Conservation (phyloP, 2,888 invertebrate species). For the Acrobasis suavella region DNA sequence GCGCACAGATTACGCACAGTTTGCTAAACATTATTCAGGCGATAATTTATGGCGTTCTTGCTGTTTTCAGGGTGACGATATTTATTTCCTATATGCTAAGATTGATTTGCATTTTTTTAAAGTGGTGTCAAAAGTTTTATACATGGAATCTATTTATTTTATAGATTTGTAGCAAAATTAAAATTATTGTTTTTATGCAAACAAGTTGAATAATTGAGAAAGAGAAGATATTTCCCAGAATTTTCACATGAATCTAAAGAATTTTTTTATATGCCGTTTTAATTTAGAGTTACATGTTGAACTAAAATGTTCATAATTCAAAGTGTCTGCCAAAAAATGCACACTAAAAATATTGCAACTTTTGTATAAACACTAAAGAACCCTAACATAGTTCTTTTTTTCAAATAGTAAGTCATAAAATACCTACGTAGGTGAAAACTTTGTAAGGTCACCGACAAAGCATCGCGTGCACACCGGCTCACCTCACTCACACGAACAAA, state of each 20-base stretch:
- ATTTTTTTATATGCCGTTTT: no score
- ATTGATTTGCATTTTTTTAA: no score
- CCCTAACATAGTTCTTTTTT: constrained; percentile 27
- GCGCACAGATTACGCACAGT: constrained; percentile 67
- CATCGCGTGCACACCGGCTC: constrained; percentile 65
- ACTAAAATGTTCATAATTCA: no score
- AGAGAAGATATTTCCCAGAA: no score
- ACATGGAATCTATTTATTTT: no score
- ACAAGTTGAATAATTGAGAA: no score
- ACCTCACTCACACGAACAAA: constrained; percentile 73
- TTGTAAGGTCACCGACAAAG: constrained; percentile 72
- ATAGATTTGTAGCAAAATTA: no score
- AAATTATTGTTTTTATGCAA: no score
- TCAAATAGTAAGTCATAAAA: constrained; percentile 34
- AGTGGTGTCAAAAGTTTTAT: no score
- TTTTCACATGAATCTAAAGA: no score
- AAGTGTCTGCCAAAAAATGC: not conserved
- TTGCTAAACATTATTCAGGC: constrained; percentile 55
- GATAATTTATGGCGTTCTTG: constrained; percentile 22
- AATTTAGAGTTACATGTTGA: no score
- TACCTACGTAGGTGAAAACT: constrained; percentile 65
- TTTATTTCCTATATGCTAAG: constrained; percentile 9
- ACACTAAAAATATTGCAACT: constrained; percentile 5
- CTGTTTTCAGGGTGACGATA: constrained; percentile 23
- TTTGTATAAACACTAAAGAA: constrained; percentile 26